Conservation (phyloP, 2,113 vertebrate species). For the Pygoscelis adeliae region DNA sequence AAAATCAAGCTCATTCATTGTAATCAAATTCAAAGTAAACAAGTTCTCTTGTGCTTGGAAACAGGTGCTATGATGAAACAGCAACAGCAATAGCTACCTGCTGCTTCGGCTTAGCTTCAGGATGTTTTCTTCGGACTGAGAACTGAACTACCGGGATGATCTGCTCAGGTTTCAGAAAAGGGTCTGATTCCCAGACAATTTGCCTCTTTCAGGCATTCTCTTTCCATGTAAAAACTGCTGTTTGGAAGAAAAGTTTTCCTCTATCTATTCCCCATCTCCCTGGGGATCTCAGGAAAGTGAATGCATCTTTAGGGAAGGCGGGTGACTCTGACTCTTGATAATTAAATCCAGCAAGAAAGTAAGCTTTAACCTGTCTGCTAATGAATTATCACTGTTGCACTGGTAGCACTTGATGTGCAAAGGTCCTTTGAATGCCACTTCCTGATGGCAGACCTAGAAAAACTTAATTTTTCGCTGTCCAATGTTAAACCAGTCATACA, state of each 20-base stretch:
- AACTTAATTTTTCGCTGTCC: background rate
- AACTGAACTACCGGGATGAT: background rate
- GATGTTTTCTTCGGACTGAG: background rate
- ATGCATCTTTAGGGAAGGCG: background rate
- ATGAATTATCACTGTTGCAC: background rate
- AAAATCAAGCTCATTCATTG: background rate
- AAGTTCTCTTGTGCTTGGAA: background rate
- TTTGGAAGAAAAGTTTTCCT: background rate
- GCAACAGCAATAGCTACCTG: background rate
- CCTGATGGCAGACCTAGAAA: background rate
- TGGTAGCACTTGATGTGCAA: background rate
- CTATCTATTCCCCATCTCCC: background rate
- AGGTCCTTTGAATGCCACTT: background rate
- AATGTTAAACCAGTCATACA: background rate
- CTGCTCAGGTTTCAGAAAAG: background rate
- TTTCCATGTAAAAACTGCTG: background rate
- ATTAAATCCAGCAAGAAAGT: background rate
- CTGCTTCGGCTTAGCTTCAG: background rate
- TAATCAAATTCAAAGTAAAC: background rate
- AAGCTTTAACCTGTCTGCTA: background rate
- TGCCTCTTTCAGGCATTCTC: background rate
- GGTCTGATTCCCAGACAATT: background rate
- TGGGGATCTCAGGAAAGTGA: background rate
- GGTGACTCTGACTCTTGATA: background rate
- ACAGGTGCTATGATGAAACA: background rate